Evolutionary conservation across 2,113 vertebrate genomes (phyloP).

Genomic region (Camelus dromedarius): DNA sequence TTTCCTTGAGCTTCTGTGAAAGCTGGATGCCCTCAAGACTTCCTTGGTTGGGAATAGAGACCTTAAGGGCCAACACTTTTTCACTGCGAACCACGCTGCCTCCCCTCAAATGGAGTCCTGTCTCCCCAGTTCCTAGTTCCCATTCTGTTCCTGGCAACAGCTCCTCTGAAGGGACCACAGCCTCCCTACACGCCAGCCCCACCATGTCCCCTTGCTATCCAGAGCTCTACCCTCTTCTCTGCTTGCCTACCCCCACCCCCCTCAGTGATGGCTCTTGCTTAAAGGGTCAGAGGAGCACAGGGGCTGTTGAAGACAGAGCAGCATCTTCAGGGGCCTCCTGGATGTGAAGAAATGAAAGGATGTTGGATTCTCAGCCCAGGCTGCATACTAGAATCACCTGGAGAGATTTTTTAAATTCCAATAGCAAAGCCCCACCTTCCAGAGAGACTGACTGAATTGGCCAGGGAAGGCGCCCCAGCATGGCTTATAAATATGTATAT

Average conservation of each 20-base stretch:
- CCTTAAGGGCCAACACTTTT: too few relatives aligned
- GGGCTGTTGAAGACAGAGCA: neutral
- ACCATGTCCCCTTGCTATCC: too few relatives aligned
- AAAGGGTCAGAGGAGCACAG: neutral
- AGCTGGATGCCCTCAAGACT: neutral
- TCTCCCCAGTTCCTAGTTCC: neutral
- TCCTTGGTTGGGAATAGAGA: neutral
- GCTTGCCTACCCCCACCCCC: too few relatives aligned
- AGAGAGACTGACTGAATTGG: neutral
- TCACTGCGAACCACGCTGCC: fast-evolving
- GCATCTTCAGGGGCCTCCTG: neutral
- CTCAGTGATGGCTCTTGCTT: neutral
- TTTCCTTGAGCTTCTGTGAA: neutral
- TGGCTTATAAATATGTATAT: neutral
- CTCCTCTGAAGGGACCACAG: neutral
- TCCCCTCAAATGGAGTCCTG: neutral
- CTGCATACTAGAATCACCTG: neutral
- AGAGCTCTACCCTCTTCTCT: neutral
- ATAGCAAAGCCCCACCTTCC: neutral
- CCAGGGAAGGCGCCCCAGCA: neutral
- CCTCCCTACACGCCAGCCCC: fast-evolving
- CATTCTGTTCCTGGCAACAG: neutral
- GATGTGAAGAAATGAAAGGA: neutral
- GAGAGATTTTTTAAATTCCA: neutral
- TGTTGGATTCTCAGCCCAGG: neutral